Evolutionary conservation across 1,140 invertebrate genomes (phyloP).

Genomic region (Bombus pascuorum): DNA sequence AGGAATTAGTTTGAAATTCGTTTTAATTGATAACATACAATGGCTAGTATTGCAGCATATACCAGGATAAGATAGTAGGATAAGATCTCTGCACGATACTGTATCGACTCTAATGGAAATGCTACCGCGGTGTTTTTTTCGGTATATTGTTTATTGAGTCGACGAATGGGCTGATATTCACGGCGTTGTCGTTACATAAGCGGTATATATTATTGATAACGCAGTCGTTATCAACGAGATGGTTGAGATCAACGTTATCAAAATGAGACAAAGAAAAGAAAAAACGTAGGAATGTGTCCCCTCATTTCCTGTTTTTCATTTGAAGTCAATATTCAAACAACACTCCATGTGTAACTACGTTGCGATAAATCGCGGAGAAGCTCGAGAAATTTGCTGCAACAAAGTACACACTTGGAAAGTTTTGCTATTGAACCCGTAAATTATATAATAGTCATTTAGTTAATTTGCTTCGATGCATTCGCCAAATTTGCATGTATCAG

Average conservation of each 20-base stretch:
- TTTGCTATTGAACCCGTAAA: too few relatives aligned
- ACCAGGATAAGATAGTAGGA: neutral
- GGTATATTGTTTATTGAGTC: neutral
- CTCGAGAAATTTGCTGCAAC: neutral
- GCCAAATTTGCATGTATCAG: too few relatives aligned
- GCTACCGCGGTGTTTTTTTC: neutral
- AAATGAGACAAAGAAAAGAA: neutral
- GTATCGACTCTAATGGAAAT: neutral
- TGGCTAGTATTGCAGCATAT: neutral
- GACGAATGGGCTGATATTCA: neutral
- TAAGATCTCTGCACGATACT: neutral
- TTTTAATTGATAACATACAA: neutral
- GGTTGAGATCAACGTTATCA: neutral
- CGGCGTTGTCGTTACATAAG: neutral
- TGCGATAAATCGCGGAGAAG: neutral
- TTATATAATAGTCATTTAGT: neutral
- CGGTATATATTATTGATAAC: neutral
- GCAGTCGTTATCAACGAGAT: neutral
- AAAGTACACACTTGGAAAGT: neutral
- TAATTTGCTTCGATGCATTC: neutral
- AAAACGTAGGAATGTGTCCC: accelerated
- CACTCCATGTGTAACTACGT: neutral
- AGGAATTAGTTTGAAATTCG: neutral
- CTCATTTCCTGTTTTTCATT: neutral
- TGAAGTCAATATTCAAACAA: neutral